A percentile compares a stretch with the other conserved stretches of the same genome.
These are phyloP conservation scores for Eueremaeus valkanovi DNA, from an alignment of 2,888 invertebrate genomes.

Conservation along the genomic window DNA sequence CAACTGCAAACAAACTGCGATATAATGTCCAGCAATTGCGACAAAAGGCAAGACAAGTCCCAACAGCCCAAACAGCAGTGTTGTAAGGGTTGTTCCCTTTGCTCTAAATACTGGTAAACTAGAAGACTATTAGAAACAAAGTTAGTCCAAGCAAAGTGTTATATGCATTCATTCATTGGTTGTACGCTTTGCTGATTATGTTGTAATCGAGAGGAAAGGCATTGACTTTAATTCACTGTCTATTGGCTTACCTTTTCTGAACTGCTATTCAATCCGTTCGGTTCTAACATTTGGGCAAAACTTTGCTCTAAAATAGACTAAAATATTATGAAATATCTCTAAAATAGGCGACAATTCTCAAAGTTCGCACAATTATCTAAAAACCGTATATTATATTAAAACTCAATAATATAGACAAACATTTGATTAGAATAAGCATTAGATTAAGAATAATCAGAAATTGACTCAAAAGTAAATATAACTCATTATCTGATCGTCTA, in stretches of 20 bases:
- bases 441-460: not conserved
- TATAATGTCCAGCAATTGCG: not conserved
- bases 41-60: no score
- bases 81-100: not conserved
- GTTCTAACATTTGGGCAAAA: conserved; percentile 15
- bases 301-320: conserved; percentile 1
- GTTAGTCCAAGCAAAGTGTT: conserved; percentile 1
- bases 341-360: not conserved
- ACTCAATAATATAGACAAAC: conserved; percentile 8
- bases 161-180: conserved; percentile 27
- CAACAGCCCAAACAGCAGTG: not conserved
- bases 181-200: conserved; percentile 30
- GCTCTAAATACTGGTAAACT: not conserved
- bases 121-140: not conserved
- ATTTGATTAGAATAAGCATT: conserved; percentile 19
- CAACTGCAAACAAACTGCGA: not conserved
- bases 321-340: not conserved
- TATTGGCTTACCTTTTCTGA: conserved; percentile 28
- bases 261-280: conserved; percentile 2
- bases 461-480: conserved; percentile 9
- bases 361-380: conserved; percentile 28
- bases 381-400: not conserved
- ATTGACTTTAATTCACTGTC: conserved; percentile 29
- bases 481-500: not conserved
- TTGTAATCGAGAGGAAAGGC: conserved; percentile 16